Evolutionary conservation across 2,113 vertebrate genomes (phyloP), one percentile per base, ranked within the genome.

Genomic region (Megaptera novaeangliae): DNA sequence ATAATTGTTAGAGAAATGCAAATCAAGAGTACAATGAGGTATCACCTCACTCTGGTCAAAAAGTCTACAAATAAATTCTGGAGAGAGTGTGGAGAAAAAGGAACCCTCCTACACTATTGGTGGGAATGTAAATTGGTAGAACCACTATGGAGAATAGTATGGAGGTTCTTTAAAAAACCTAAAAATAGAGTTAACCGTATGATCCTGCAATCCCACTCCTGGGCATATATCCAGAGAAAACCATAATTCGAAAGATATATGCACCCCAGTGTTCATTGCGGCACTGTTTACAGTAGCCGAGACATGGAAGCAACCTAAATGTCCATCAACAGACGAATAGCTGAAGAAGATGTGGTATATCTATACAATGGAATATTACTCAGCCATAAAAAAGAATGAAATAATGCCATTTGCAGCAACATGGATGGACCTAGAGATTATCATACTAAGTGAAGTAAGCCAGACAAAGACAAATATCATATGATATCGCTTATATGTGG

Each of bases 351-450:
- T 31, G 72, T 44, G 39, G 39, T 72, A 25, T 44, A 3, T 44
- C 0, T 29, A 13, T 72, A 1, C 71, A 4, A 0, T 44, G 39
- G 25, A 44, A 7, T 46, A 1, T 74, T 18, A 2, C 41, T 74
- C 72, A 46, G 41, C 39, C 39, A 39, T 39, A 39, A 39, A 39
- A 39, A 39, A 39, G 39, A 39, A 39, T 39, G 39, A 39, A 39
- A 39, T 39, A 39, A 39, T 39, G 39, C 39, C 39, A 39, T 39
- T 39, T 39, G 39, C 39, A 39, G 39, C 39, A 39, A 46, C 14
- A 41, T 46, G 41, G 14, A 9, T 2, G 14, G 41, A 46, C 41
- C 72, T 74, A 46, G 29, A 18, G 72, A 9, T 46, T 5, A 74
- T 74, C 41, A 77, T 46, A 34, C 44, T 49, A 49, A 46, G 27